Conservation (phyloP, 1,140 invertebrate genomes). For the Sycophaga agraensis region DNA sequence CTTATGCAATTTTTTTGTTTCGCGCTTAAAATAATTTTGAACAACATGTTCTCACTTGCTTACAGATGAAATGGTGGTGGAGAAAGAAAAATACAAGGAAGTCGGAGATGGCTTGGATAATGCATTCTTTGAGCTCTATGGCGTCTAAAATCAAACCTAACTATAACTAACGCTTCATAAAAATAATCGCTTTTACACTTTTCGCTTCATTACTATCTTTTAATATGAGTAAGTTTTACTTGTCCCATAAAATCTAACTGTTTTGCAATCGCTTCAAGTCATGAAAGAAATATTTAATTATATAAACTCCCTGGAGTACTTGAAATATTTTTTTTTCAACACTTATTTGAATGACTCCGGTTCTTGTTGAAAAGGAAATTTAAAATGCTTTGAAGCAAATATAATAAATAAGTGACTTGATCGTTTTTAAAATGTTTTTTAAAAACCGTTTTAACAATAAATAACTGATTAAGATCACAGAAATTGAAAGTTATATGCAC, state of each 20-base stretch:
- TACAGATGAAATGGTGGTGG: constrained; percentile 97
- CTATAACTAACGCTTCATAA: constrained; percentile 42
- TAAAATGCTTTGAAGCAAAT: too few relatives aligned
- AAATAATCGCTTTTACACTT: constrained; percentile 30
- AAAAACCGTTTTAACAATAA: too few relatives aligned
- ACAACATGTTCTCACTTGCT: constrained; percentile 38
- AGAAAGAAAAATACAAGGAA: constrained; percentile 99
- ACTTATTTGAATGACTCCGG: neutral
- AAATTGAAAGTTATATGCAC: too few relatives aligned
- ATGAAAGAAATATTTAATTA: too few relatives aligned
- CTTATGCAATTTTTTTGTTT: too few relatives aligned
- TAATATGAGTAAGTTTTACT: constrained; percentile 25
- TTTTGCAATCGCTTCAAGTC: too few relatives aligned
- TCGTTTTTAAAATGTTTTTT: too few relatives aligned
- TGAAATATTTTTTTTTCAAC: neutral
- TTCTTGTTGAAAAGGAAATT: neutral
- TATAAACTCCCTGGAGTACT: too few relatives aligned
- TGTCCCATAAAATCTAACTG: too few relatives aligned
- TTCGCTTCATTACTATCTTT: constrained; percentile 19
- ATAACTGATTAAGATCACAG: too few relatives aligned
- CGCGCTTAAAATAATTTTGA: constrained; percentile 7
- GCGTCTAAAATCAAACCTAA: constrained; percentile 62
- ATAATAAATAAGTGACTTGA: too few relatives aligned
- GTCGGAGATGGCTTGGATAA: constrained; percentile 98
- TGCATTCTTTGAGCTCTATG: constrained; percentile 96